Evolutionary conservation across 2,797 vertebrate genomes (phyloP), one percentile per base, ranked within the genome.

Genomic region (Alfaro cultratus): DNA sequence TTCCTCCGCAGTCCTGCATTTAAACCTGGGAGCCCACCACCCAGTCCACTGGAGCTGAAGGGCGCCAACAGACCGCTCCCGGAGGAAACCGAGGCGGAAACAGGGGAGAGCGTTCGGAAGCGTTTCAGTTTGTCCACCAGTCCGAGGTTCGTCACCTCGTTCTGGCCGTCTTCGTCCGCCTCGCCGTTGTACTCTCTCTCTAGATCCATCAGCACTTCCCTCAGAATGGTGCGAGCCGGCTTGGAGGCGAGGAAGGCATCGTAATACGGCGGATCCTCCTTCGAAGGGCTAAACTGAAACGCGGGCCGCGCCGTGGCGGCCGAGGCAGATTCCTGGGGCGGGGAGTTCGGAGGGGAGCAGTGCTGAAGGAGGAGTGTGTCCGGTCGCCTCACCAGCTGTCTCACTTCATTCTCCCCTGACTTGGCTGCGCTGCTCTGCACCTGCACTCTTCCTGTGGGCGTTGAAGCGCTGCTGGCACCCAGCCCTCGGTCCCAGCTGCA

Each of bases 211-310:
- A 97, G 95, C 88, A 99, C 96, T 83, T 99, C 98, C 93, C 97
- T 96, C 89, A 99, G 92, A 87, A 99, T 99, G 21, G 97, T 97
- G 80, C 98, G 97, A 83, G 99, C 99, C 0, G 99, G 99, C 87
- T 98, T 97, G 0, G 99, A 99, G n/a, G 98, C 98, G 51, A 99
- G 94, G 93, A 99, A 99, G 90, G 96, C 96, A 91, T 99, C 97
- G 0, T 97, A 97, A 83, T 95, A 98, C 1, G 97, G 96, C 0
- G 90, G 91, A 41, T 93, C 88, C 0, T 93, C 94, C 74, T 94
- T 93, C 0, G 96, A 95, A 73, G 97, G 97, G 89, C 97, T 97
- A 94, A 98, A 98, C 86, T 97, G 97, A 57, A 98, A 97, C 34
- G 96, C 41, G 1, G 92, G 85, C 12, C 72, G 18, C 0, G 77